A percentile compares a stretch with the other conserved stretches of the same genome.
phyloP scores from a whole-genome alignment of 2,888 invertebrate genomes.

The Tetranychus truncatus region DNA sequence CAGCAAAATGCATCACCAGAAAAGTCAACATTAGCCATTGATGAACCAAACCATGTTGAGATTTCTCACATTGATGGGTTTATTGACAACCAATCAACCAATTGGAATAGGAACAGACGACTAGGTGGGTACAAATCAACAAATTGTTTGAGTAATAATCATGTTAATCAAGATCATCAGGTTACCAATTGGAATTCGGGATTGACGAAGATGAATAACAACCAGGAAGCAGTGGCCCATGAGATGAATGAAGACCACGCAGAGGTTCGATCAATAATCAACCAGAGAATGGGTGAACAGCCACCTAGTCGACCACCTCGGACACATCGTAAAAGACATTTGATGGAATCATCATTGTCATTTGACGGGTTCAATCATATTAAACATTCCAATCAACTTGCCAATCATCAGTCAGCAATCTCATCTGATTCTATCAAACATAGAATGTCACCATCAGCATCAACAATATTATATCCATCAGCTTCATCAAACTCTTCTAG shows the following conservation, averaged over 20 bases:
- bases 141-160: not conserved
- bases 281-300: not conserved
- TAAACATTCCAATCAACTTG: not conserved
- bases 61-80: not conserved
- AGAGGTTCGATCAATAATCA: not conserved
- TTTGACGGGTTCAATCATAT: not conserved
- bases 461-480: not conserved
- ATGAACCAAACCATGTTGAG: not conserved
- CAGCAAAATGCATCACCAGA: not conserved
- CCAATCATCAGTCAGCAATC: not conserved
- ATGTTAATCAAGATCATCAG: not conserved
- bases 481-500: too few relatives aligned
- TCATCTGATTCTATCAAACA: conserved; percentile 1
- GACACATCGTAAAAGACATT: not conserved
- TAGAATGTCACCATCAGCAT: not conserved
- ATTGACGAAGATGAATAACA: not conserved
- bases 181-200: not conserved
- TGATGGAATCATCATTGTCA: not conserved
- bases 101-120: not conserved
- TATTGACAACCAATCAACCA: not conserved
- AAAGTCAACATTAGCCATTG: not conserved
- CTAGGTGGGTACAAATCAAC: not conserved
- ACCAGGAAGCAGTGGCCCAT: not conserved
- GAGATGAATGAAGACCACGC: not conserved
- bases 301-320: conserved; percentile 1